These are phyloP conservation scores for Chitala chitala DNA, from an alignment of 2,113 vertebrate species.

Conservation along the genomic window DNA sequence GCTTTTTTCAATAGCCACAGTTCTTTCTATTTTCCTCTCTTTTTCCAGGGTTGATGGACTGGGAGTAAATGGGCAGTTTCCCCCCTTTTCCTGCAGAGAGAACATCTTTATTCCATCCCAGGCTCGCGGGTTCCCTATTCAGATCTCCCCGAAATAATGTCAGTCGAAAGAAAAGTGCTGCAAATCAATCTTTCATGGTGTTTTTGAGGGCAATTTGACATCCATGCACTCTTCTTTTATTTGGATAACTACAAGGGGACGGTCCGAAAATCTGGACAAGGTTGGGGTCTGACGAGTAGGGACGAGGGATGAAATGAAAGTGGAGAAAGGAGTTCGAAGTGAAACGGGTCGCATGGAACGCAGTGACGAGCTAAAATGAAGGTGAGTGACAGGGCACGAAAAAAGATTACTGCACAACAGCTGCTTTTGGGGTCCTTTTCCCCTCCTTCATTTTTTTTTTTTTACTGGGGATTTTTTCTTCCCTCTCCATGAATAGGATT, in stretches of 20 bases:
- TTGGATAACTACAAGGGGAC: slow-evolving; percentile 65
- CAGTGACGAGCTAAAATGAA: slow-evolving; percentile 40
- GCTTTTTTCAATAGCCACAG: slow-evolving; percentile 70
- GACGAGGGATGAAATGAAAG: slow-evolving; percentile 50
- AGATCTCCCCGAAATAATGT: slow-evolving; percentile 66
- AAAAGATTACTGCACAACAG: slow-evolving; percentile 69
- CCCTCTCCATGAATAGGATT: slow-evolving; percentile 57
- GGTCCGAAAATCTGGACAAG: slow-evolving; percentile 57
- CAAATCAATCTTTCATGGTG: slow-evolving; percentile 80
- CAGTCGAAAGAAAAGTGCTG: slow-evolving; percentile 67
- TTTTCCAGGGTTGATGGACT: slow-evolving; percentile 77
- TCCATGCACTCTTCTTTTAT: slow-evolving; percentile 63
- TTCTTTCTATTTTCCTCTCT: slow-evolving; percentile 63
- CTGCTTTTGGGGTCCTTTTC: slow-evolving; percentile 58
- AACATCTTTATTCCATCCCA: slow-evolving; percentile 82
- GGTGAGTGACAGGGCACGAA: slow-evolving; percentile 77
- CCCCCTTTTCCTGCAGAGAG: slow-evolving; percentile 62
- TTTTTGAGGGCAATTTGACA: slow-evolving; percentile 75
- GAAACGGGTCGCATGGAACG: slow-evolving; percentile 31
- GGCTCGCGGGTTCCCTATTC: slow-evolving; percentile 67
- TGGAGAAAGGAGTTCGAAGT: slow-evolving; percentile 37
- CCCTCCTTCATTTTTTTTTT: slow-evolving; percentile 22
- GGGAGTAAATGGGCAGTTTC: slow-evolving; percentile 68
- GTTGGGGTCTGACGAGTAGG: slow-evolving; percentile 52
- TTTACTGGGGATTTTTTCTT: slow-evolving; percentile 34